phyloP scores from a whole-genome alignment of 2,888 invertebrate genomes.

The Epiblema foenella region DNA sequence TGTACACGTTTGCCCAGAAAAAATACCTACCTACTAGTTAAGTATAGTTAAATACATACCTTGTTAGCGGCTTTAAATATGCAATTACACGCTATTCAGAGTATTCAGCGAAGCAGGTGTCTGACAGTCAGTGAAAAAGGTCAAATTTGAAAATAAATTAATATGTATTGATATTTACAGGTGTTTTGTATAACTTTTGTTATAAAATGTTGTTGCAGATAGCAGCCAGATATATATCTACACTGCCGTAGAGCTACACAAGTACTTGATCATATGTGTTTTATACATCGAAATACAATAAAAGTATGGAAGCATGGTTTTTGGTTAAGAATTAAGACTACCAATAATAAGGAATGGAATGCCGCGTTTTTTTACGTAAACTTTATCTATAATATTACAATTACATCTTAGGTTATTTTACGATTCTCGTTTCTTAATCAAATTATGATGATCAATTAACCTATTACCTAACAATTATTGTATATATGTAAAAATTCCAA shows the following conservation, averaged over 20 bases:
- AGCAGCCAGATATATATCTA: not conserved
- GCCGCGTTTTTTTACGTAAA: no score
- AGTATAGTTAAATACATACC: slow-evolving; percentile 22
- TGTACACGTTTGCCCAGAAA: slow-evolving; percentile 15
- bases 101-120: slow-evolving; percentile 44
- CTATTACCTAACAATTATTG: no score
- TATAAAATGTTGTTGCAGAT: not conserved
- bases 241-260: not conserved
- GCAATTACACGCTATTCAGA: slow-evolving; percentile 46
- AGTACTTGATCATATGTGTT: not conserved
- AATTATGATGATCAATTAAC: no score
- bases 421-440: no score
- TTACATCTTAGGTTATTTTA: no score
- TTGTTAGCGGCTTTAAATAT: slow-evolving; percentile 36
- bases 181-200: slow-evolving; percentile 19
- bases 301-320: no score
- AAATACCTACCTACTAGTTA: slow-evolving; percentile 29
- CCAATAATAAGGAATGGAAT: no score
- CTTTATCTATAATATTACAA: no score
- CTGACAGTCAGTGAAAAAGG: slow-evolving; percentile 37
- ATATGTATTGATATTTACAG: slow-evolving; percentile 39
- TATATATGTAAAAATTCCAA: no score
- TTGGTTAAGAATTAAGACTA: no score
- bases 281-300: not conserved
- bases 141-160: slow-evolving; percentile 38